Percentiles rank a stretch among this genome's conserved stretches.
phyloP scores from a whole-genome alignment of 2,888 invertebrate species.

The Exephanes ischioxanthus region DNA sequence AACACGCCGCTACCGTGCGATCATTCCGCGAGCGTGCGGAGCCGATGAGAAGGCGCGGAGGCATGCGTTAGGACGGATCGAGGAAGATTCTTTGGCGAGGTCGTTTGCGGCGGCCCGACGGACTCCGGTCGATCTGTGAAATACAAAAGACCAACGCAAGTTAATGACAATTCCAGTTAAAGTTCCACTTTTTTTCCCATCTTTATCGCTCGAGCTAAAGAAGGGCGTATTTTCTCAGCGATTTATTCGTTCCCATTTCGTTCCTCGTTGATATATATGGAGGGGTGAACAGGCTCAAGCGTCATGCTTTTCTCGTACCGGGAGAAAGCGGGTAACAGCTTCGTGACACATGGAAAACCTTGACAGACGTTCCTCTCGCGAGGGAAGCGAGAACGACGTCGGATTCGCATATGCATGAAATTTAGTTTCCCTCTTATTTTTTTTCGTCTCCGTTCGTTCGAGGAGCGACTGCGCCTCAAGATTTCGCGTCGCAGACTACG shows the following conservation, averaged over 20 bases:
- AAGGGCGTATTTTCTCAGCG: background rate
- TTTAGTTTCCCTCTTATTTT: slow-evolving; percentile 23
- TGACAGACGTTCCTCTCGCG: slow-evolving; percentile 39
- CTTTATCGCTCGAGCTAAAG: background rate
- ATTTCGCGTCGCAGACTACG: slow-evolving; percentile 26
- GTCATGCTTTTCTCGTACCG: slow-evolving; percentile 13
- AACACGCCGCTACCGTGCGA: slow-evolving; percentile 21
- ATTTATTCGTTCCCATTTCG: slow-evolving; percentile 1
- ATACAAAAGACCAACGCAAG: background rate
- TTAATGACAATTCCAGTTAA: slow-evolving; percentile 2
- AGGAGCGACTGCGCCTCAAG: slow-evolving; percentile 30
- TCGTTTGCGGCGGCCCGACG: background rate
- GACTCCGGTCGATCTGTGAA: background rate
- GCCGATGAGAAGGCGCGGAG: slow-evolving; percentile 12
- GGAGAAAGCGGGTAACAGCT: slow-evolving; percentile 12
- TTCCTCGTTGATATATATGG: background rate
- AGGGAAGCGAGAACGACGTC: slow-evolving; percentile 14
- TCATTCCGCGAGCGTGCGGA: slow-evolving; percentile 23
- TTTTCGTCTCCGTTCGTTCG: background rate
- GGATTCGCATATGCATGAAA: slow-evolving; percentile 48
- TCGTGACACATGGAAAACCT: slow-evolving; percentile 43
- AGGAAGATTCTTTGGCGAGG: slow-evolving; percentile 9
- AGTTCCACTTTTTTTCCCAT: background rate
- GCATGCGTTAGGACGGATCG: slow-evolving; percentile 23
- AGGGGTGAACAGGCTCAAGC: slow-evolving; percentile 16